Conservation (phyloP, 2,797 vertebrate species). For the Ctenosaura bakeri region DNA sequence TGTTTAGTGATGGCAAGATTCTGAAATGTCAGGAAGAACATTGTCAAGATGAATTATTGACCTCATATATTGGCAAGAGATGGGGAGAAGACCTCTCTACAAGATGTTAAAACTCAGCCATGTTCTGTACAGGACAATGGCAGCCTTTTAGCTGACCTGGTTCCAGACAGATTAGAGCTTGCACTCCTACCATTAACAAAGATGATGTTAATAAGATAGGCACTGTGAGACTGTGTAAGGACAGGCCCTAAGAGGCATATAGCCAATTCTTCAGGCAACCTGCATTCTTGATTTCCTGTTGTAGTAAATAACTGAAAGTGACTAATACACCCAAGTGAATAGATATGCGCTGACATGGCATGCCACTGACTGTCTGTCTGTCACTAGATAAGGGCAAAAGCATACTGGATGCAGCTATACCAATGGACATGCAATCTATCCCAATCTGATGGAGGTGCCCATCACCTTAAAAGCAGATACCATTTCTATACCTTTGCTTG, state of each 20-base stretch:
- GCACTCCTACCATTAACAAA: background rate
- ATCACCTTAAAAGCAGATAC: background rate
- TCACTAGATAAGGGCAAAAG: background rate
- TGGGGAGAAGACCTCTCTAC: background rate
- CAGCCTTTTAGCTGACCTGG: background rate
- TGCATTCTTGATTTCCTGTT: background rate
- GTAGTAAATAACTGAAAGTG: conserved; percentile 14
- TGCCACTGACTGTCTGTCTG: background rate
- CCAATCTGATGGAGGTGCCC: background rate
- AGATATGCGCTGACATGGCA: background rate
- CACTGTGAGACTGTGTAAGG: background rate
- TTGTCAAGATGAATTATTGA: background rate
- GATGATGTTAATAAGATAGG: background rate
- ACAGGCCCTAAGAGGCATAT: background rate
- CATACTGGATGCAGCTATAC: background rate
- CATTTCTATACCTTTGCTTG: background rate
- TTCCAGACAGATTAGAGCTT: background rate
- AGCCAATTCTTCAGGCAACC: background rate
- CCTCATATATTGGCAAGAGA: background rate
- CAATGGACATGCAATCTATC: background rate
- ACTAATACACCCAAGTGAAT: background rate
- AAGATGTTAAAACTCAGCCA: background rate
- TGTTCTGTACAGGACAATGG: background rate
- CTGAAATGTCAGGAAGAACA: background rate
- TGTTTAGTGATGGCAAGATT: background rate